Percentiles rank a stretch among this genome's conserved stretches.
Evolutionary conservation across 2,797 vertebrate genomes (phyloP).

Genomic region (Fratercula arctica): DNA sequence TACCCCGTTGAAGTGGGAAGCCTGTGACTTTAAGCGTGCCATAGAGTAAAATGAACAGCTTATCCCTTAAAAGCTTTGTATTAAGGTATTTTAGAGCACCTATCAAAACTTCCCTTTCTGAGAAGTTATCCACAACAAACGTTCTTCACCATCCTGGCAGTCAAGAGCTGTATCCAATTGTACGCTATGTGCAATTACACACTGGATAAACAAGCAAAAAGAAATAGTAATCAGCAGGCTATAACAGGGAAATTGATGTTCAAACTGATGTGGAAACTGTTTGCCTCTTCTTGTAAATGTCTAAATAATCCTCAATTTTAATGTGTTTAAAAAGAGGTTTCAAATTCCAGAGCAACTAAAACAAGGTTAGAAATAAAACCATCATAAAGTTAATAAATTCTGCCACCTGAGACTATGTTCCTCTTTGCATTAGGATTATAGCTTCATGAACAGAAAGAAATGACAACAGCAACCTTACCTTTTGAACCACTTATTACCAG

Average conservation of each 20-base stretch:
- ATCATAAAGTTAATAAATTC: not conserved
- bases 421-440: not conserved
- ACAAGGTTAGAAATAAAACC: not conserved
- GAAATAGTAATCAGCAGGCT: not conserved
- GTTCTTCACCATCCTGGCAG: not conserved
- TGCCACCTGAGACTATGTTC: not conserved
- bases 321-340: not conserved
- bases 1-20: not conserved
- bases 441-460: not conserved
- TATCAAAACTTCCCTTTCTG: not conserved
- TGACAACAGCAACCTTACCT: conserved; percentile 77
- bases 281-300: not conserved
- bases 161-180: not conserved
- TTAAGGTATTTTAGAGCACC: not conserved
- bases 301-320: not conserved
- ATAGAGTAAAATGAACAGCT: not conserved
- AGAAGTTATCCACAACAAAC: not conserved
- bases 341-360: not conserved
- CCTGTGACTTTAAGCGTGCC: not conserved
- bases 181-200: not conserved
- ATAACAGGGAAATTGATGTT: not conserved
- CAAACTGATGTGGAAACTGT: not conserved
- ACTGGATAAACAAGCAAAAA: not conserved
- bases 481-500: conserved; percentile 95
- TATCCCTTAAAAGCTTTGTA: not conserved